Evolutionary conservation across 2,888 invertebrate genomes (phyloP).

Genomic region (Spodoptera exigua): DNA sequence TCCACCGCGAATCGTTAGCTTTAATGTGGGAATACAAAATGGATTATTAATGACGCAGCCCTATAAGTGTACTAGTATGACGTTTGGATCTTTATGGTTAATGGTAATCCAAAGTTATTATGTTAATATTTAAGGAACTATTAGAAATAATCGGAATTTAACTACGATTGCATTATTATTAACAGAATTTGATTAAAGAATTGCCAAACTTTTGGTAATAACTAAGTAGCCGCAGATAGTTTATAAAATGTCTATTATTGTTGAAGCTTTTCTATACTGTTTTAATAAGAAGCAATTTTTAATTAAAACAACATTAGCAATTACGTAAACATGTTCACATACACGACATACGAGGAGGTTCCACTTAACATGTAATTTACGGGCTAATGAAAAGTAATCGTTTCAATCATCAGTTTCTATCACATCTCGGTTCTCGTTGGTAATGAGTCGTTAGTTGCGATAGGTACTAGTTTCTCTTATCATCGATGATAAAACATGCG

Average conservation of each 20-base stretch:
- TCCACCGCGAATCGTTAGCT: conserved; percentile 78
- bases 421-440: conserved; percentile 58
- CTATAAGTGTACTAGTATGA: conserved; percentile 47
- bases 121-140: not conserved
- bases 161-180: too few relatives aligned
- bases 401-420: conserved; percentile 49
- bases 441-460: conserved; percentile 76
- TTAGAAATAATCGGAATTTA: too few relatives aligned
- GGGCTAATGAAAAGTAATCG: conserved; percentile 47
- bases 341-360: conserved; percentile 2
- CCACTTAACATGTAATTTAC: conserved; percentile 36
- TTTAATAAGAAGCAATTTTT: conserved; percentile 12
- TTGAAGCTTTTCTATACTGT: not conserved
- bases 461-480: conserved; percentile 85
- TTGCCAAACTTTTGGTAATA: conserved; percentile 1
- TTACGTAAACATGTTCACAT: conserved; percentile 1
- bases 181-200: too few relatives aligned
- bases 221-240: too few relatives aligned
- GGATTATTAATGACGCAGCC: conserved; percentile 65
- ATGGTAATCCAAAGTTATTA: not conserved
- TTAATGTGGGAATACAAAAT: conserved; percentile 80
- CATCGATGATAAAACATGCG: conserved; percentile 86
- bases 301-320: conserved; percentile 11
- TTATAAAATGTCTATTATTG: not conserved
- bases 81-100: too few relatives aligned